These are phyloP conservation scores for Larimichthys crocea DNA, from an alignment of 2,113 vertebrate genomes.

Conservation along the genomic window DNA sequence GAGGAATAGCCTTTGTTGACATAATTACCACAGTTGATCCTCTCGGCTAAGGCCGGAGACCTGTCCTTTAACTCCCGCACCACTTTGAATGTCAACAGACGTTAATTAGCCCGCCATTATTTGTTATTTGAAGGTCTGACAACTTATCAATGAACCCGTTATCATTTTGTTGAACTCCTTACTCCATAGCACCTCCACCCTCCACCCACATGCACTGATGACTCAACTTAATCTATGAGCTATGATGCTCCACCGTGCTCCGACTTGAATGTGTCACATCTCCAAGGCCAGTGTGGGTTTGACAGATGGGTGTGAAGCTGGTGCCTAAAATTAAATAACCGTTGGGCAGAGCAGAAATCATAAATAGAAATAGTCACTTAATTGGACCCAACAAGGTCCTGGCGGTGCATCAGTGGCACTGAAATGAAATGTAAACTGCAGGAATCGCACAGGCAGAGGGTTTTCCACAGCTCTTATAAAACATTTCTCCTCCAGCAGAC, in stretches of 20 bases:
- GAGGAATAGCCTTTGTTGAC: slow-evolving; percentile 33
- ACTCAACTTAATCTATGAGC: slow-evolving; percentile 36
- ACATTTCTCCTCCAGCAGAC: slow-evolving; percentile 52
- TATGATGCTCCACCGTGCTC: slow-evolving; percentile 8
- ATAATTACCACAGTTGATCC: slow-evolving; percentile 41
- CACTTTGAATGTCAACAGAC: slow-evolving; percentile 59
- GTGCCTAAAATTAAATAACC: slow-evolving; percentile 48
- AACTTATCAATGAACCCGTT: slow-evolving; percentile 51
- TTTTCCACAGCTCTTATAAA: slow-evolving; percentile 42
- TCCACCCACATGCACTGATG: slow-evolving; percentile 35
- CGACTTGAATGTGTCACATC: slow-evolving; percentile 25
- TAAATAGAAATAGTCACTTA: slow-evolving; percentile 37
- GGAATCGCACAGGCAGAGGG: slow-evolving; percentile 27
- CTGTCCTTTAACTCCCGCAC: slow-evolving; percentile 39
- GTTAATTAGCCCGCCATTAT: slow-evolving; percentile 46
- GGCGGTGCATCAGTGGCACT: slow-evolving; percentile 3
- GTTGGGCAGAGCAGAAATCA: slow-evolving; percentile 34
- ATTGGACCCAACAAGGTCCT: slow-evolving; percentile 44
- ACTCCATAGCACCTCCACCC: slow-evolving; percentile 12
- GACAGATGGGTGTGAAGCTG: slow-evolving; percentile 53
- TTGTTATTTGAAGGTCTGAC: slow-evolving; percentile 54
- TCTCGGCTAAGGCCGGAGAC: slow-evolving; percentile 17
- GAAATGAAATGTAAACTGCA: slow-evolving; percentile 41
- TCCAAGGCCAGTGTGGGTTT: slow-evolving; percentile 42
- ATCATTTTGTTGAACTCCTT: slow-evolving; percentile 39